Base-by-base conservation (phyloP, 2,888 invertebrate genomes). In the Hedya salicella region DNA sequence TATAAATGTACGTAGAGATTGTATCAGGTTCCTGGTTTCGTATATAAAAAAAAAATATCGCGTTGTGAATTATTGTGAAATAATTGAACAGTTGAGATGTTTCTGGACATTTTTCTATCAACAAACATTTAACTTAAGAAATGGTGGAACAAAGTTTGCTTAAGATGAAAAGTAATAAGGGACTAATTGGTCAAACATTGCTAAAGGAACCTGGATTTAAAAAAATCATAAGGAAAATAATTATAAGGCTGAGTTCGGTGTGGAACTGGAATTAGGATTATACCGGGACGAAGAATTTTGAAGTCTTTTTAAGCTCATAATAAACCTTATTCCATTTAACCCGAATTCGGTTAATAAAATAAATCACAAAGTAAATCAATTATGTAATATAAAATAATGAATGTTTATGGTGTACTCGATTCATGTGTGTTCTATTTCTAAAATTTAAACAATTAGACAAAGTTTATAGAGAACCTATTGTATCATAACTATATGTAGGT, bases 401-500 rank as follows among this genome's bases (percentile, higher is more conserved):
- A 48, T 65, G 60, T 65, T 59, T 60, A 53, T 39, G 39, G 39
- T 59, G 53, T 65, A 65, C 21, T 60, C 60, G 36, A 65, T 60
- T 60, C 52, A 60, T 65, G 65, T 60, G 65, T 65, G 65, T 65
- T 59, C 65, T 52, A 60, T 25, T 60, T 59, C 46, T 53, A 40
- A 40, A 60, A 16, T 53, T 39, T 65, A 53, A 50, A 25, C 36
- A 57, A 44, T 52, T 60, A 65, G 60, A 53, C 44, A 52, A 46
- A 60, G 53, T 65, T 60, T 57, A 65, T 65, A 65, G 59, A 65
- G 46, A 48, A 52, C 65, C 39, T 65, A 65, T 65, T 65, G 52
- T 65, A 65, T 59, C 59, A 65, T 65, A 65, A 56, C 14, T 36
- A 39, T 65, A 53, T 60, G 64, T 65, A 65, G 65, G 52, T 60